phyloP scores from a whole-genome alignment of 2,113 vertebrate species.

The Neofelis nebulosa region DNA sequence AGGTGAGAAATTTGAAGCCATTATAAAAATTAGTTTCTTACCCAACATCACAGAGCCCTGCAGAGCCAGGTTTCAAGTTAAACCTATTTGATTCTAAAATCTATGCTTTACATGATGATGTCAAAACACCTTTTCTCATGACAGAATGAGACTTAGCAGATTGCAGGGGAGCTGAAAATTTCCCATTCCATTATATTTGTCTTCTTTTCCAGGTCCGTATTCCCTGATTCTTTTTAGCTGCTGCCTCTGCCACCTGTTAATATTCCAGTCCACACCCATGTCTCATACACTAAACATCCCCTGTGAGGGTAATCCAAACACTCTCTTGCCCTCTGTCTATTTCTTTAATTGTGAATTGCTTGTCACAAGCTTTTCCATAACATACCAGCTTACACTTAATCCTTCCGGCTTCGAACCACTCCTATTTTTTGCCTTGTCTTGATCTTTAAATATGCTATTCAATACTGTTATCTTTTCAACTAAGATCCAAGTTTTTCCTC shows the following conservation, averaged over 20 bases:
- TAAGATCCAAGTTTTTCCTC: slow-evolving; percentile 1
- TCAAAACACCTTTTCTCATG: neutral
- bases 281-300: neutral
- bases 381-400: slow-evolving; percentile 57
- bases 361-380: slow-evolving; percentile 64
- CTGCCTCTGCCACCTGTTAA: neutral
- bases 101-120: neutral
- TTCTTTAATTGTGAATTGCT: slow-evolving; percentile 34
- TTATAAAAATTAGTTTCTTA: neutral
- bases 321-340: neutral
- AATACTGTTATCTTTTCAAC: slow-evolving; percentile 49
- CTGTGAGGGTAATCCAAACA: slow-evolving; percentile 40
- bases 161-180: neutral
- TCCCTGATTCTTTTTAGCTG: neutral
- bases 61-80: neutral
- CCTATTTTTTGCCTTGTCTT: slow-evolving; percentile 27
- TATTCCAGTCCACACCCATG: neutral
- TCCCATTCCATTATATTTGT: neutral
- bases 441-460: slow-evolving; percentile 58
- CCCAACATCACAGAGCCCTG: neutral
- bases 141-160: neutral
- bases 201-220: neutral
- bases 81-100: neutral
- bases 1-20: neutral
- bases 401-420: slow-evolving; percentile 49